Evolutionary conservation across 1,140 invertebrate species (phyloP).

Genomic region (Eulimnadia texana): DNA sequence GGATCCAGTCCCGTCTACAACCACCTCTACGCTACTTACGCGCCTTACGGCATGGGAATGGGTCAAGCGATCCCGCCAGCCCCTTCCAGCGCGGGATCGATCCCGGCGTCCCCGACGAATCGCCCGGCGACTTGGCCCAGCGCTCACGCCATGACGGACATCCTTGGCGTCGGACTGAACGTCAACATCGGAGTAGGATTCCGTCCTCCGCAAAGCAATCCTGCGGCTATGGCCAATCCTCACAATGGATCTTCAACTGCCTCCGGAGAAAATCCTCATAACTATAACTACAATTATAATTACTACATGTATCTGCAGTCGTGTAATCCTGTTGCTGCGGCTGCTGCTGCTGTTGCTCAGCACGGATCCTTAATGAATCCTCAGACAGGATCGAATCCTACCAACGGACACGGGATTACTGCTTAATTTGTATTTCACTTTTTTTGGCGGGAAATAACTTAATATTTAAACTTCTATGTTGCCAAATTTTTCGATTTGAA

Average conservation of each 20-base stretch:
- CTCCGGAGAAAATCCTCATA: constrained; percentile 12
- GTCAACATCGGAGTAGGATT: constrained; percentile 15
- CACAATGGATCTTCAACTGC: constrained; percentile 21
- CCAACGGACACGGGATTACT: constrained; percentile 3
- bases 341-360: not conserved
- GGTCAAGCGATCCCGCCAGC: constrained; percentile 27
- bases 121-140: constrained; percentile 35
- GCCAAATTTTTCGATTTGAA: not conserved
- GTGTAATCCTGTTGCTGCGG: constrained; percentile 4
- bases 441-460: not conserved
- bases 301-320: constrained; percentile 44
- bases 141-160: constrained; percentile 54
- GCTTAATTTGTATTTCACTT: not conserved
- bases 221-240: constrained; percentile 21
- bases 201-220: constrained; percentile 15
- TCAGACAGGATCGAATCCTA: constrained; percentile 4
- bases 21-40: constrained; percentile 27
- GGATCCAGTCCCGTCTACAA: constrained; percentile 12
- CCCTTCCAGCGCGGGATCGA: constrained; percentile 29
- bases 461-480: not conserved
- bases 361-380: constrained; percentile 7
- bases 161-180: constrained; percentile 34
- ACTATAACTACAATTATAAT: constrained; percentile 41
- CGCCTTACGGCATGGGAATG: constrained; percentile 35
- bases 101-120: constrained; percentile 18